Evolutionary conservation across 2,888 invertebrate species (phyloP).

Genomic region (Alviniconcha strummeri): DNA sequence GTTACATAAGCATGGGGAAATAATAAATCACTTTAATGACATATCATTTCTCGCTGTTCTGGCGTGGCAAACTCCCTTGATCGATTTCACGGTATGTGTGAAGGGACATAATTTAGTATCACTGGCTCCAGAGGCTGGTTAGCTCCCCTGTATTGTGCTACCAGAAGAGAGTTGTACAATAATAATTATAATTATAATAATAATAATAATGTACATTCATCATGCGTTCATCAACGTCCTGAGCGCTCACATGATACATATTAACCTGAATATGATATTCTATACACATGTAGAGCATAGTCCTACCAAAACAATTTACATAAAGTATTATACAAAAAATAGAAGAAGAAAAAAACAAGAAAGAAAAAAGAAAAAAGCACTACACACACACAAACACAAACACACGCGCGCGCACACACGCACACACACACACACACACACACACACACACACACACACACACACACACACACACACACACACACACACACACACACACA

Average conservation of each 20-base stretch:
- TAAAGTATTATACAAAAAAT: background rate
- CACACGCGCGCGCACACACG: constrained; percentile 11
- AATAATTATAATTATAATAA: no score
- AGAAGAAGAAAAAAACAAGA: background rate
- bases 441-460: constrained; percentile 9
- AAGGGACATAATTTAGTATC: no score
- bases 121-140: no score
- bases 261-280: background rate
- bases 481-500: constrained; percentile 4
- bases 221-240: no score
- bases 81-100: no score
- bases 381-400: background rate
- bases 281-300: background rate
- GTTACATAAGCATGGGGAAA: no score
- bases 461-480: background rate
- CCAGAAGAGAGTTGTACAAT: no score
- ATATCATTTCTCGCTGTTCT: no score
- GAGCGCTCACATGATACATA: background rate
- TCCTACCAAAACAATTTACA: background rate
- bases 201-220: no score
- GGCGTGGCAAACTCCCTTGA: no score
- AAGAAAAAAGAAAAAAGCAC: background rate
- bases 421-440: constrained; percentile 4
- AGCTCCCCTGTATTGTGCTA: no score
- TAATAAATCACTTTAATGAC: no score